Evolutionary conservation across 64 coral and sea anemone genomes (phyloP), one percentile per base, ranked within the genome.

Genomic region (Montipora efflorescens): DNA sequence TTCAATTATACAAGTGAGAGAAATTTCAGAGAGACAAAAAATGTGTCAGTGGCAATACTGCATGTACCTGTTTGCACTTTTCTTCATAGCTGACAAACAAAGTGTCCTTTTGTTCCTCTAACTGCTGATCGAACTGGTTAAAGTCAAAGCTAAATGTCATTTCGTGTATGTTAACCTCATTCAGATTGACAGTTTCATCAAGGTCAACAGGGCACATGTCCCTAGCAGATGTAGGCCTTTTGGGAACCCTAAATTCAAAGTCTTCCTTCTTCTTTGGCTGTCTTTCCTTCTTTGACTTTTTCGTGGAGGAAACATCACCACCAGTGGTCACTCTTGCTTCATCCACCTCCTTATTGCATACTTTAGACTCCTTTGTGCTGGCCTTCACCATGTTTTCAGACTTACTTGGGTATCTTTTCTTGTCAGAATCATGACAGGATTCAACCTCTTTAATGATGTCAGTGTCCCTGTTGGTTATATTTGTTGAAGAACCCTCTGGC

Each of bases 41-140:
- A 36, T 36, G 36, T 36, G 36, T 36, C 36, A 36, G 36, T 36
- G 36, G 52, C 45, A 76, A 10, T 53, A 64, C 4, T 15, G n/a
- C n/a, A n/a, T n/a, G 51, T 87, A 98, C 96, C 88, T 99, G 84
- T 81, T 87, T 89, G 48, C 77, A 81, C 76, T 88, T 94, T 78
- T 99, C 98, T 78, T 99, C 93, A 88, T 94, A 99, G 57, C 95
- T 99, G 80, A 93, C 94, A 87, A 99, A 99, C 82, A 94, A 96
- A 10, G 59, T 92, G 13, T 96, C 90, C 9, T 82, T 99, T 1
- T 99, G 95, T 69, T 96, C 67, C 67, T 99, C 92, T 46, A 93
- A 46, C 20, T 74, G 91, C 79, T 98, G 84, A 48, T 99, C 98
- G 91, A 99, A 99, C 51, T 93, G 93, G 57, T 92, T 92, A 87